phyloP scores from a whole-genome alignment of 2,113 vertebrate genomes.

The Silurus meridionalis region DNA sequence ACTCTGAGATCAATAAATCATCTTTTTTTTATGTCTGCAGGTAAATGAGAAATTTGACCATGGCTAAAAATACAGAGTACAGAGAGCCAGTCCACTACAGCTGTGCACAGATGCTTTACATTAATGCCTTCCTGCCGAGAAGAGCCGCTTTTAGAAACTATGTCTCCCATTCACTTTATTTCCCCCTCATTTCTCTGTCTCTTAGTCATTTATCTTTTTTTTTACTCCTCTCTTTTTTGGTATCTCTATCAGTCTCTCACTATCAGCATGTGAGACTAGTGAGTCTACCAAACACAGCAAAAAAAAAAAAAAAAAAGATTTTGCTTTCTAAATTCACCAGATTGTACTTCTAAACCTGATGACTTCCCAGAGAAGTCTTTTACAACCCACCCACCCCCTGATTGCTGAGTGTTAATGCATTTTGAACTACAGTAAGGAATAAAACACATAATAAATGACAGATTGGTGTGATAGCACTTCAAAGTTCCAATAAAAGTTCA shows the following conservation, averaged over 20 bases:
- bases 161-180: constrained; percentile 39
- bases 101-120: constrained; percentile 66
- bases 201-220: neutral
- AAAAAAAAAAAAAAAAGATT: neutral
- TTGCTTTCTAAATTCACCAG: too few species aligned
- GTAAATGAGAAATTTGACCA: constrained; percentile 74
- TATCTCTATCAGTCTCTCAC: neutral
- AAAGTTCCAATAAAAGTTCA: neutral
- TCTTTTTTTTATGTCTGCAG: constrained; percentile 67
- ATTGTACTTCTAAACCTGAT: too few species aligned
- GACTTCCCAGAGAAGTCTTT: neutral
- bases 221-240: neutral
- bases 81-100: constrained; percentile 53
- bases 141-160: constrained; percentile 62
- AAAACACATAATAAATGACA: neutral
- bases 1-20: constrained; percentile 75
- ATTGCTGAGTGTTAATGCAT: too few species aligned
- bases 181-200: neutral
- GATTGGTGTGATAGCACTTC: neutral
- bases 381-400: neutral
- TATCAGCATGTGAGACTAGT: neutral
- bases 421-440: neutral
- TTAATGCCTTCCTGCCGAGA: constrained; percentile 64
- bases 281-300: neutral
- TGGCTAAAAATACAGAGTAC: constrained; percentile 64